These are phyloP conservation scores for Eueremaeus valkanovi DNA, from an alignment of 2,888 invertebrate species.

Conservation along the genomic window DNA sequence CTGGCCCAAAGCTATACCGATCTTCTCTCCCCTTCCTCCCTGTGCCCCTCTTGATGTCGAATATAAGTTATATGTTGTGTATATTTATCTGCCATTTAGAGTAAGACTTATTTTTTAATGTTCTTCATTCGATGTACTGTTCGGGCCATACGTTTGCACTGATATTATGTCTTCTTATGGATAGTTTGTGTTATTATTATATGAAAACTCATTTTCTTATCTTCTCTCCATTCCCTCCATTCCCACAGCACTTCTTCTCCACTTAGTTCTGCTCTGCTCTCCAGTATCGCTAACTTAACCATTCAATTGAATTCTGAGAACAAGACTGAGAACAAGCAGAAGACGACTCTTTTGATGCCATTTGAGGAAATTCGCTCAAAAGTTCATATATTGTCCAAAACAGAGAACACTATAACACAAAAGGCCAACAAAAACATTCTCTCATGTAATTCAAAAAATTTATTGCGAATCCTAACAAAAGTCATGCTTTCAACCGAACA, in stretches of 20 bases:
- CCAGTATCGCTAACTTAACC: not conserved
- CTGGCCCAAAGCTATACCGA: not conserved
- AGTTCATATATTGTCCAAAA: too few species aligned
- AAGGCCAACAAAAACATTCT: too few species aligned
- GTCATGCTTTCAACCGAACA: too few species aligned
- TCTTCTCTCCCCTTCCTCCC: not conserved
- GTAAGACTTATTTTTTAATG: not conserved
- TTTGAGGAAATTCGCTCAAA: too few species aligned
- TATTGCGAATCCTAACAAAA: too few species aligned
- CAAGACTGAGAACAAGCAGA: not conserved
- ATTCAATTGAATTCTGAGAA: not conserved
- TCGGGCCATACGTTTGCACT: not conserved
- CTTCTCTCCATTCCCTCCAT: not conserved
- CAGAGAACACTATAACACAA: too few species aligned
- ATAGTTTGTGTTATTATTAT: not conserved
- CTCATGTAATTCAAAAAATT: too few species aligned
- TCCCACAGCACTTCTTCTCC: too few species aligned
- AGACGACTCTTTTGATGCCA: too few species aligned
- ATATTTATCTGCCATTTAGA: not conserved
- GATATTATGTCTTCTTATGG: too few species aligned
- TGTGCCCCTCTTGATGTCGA: too few species aligned
- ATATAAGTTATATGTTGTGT: not conserved
- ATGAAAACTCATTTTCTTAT: not conserved
- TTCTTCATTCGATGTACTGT: not conserved
- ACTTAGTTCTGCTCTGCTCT: too few species aligned